Evolutionary conservation across 1,140 invertebrate genomes (phyloP).

Genomic region (Drosophila sproati): DNA sequence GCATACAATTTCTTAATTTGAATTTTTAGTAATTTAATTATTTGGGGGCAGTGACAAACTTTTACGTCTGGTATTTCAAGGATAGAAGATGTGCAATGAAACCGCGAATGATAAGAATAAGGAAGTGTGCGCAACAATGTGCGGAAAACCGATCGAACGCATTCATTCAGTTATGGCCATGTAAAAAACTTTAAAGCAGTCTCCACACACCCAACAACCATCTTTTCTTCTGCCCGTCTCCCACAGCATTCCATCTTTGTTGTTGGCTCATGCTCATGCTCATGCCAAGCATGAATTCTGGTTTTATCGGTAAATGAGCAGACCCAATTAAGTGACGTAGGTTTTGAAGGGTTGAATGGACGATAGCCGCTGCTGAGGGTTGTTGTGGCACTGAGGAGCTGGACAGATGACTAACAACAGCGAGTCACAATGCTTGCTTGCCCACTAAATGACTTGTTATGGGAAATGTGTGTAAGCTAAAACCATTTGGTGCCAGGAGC

Average conservation of each 20-base stretch:
- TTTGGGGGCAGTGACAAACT: not conserved
- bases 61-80: conserved; percentile 17
- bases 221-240: not conserved
- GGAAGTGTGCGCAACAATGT: conserved; percentile 5
- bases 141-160: conserved; percentile 29
- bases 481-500: not conserved
- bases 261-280: conserved; percentile 1
- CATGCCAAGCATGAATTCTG: conserved; percentile 43
- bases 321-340: conserved; percentile 65
- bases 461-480: conserved; percentile 36
- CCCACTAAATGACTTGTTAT: conserved; percentile 29
- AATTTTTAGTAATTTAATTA: conserved; percentile 24
- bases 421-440: conserved; percentile 21
- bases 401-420: conserved; percentile 63
- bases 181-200: not conserved
- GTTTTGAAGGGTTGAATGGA: conserved; percentile 32
- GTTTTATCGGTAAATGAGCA: conserved; percentile 69
- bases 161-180: conserved; percentile 1
- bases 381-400: not conserved
- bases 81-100: conserved; percentile 13
- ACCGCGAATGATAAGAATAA: conserved; percentile 8
- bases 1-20: conserved; percentile 61
- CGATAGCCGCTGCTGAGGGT: too few relatives aligned
- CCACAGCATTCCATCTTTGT: conserved; percentile 9
- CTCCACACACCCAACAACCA: not conserved